phyloP scores from a whole-genome alignment of 2,888 invertebrate species.

The Troglohyphantes excavatus region DNA sequence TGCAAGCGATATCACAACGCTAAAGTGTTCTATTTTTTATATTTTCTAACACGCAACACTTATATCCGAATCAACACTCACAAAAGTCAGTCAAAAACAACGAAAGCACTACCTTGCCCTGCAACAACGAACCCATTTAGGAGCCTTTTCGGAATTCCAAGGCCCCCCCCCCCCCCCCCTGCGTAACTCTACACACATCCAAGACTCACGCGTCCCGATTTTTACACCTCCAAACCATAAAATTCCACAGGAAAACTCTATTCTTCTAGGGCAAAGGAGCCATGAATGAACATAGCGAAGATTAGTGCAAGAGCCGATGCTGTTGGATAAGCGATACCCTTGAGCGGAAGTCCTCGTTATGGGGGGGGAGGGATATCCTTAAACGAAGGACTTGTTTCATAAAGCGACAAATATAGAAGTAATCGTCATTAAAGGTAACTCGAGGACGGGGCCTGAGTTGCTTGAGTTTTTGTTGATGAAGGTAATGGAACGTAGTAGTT shows the following conservation, averaged over 20 bases:
- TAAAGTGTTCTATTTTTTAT: background rate
- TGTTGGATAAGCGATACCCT: slow-evolving; percentile 56
- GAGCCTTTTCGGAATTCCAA: background rate
- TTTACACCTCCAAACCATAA: slow-evolving; percentile 6
- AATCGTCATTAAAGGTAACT: background rate
- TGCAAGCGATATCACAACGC: too few species aligned
- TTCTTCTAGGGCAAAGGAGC: background rate
- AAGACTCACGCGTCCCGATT: background rate
- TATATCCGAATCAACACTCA: background rate
- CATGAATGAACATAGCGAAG: slow-evolving; percentile 16
- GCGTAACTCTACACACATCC: background rate
- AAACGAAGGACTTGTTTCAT: slow-evolving; percentile 71
- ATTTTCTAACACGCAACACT: too few species aligned
- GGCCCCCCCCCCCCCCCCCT: background rate
- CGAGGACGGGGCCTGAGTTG: too few species aligned
- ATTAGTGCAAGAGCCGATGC: slow-evolving; percentile 71
- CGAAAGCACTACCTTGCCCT: background rate
- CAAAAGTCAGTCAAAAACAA: background rate
- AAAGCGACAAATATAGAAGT: slow-evolving; percentile 68
- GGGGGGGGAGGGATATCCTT: slow-evolving; percentile 65
- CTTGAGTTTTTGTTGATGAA: too few species aligned
- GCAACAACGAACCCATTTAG: background rate
- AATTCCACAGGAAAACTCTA: background rate
- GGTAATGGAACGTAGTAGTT: too few species aligned
- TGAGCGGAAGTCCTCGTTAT: slow-evolving; percentile 47